Conservation (phyloP, 2,888 invertebrate genomes). For the Melikaiella ostensackeni region DNA sequence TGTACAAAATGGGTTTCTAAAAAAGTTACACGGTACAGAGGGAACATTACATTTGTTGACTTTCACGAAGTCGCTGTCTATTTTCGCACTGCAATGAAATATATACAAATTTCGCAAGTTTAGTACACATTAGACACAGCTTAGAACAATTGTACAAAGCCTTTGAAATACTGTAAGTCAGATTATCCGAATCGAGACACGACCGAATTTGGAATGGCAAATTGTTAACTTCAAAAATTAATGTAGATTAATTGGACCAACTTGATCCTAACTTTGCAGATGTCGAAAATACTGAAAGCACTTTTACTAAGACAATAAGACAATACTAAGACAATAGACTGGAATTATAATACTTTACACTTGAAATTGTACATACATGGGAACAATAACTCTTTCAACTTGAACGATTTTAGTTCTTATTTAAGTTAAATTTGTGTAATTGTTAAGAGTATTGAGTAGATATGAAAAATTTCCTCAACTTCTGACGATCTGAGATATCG, state of each 20-base stretch:
- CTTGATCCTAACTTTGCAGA: not conserved
- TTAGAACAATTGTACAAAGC: conserved; percentile 67
- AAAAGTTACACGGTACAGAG: conserved; percentile 62
- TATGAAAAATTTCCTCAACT: not conserved
- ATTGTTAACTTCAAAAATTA: not conserved
- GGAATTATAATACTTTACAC: conserved; percentile 3
- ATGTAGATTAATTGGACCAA: not conserved
- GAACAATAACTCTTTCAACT: not conserved
- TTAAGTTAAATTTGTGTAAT: not conserved
- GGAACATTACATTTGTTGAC: conserved; percentile 65
- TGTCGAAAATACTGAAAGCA: not conserved
- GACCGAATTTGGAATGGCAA: conserved; percentile 1
- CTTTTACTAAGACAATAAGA: not conserved
- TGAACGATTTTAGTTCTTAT: not conserved
- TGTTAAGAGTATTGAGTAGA: conserved; percentile 1
- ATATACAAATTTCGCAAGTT: conserved; percentile 61
- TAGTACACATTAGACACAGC: conserved; percentile 60
- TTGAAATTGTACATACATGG: not conserved
- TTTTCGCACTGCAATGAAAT: conserved; percentile 61
- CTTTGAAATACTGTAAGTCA: not conserved
- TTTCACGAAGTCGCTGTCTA: conserved; percentile 56
- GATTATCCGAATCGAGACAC: not conserved
- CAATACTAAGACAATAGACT: conserved; percentile 1
- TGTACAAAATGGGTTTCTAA: conserved; percentile 68
- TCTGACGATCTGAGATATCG: not conserved